A percentile compares a stretch with the other conserved stretches of the same genome.
These are phyloP conservation scores for Cyclura pinguis DNA, from an alignment of 2,797 vertebrate species.

Conservation along the genomic window DNA sequence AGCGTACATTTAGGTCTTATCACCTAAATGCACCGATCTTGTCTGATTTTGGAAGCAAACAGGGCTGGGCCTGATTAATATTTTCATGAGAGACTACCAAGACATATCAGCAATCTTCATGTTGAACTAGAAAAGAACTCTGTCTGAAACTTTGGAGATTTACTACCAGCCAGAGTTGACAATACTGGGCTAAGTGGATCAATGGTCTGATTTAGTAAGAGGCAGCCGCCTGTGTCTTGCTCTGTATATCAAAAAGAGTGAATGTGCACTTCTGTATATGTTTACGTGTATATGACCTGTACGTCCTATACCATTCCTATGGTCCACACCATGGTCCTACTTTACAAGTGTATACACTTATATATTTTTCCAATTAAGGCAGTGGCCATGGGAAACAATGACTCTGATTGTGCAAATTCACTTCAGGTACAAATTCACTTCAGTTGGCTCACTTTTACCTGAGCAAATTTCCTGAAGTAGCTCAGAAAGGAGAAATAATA, in stretches of 20 bases:
- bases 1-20: background rate
- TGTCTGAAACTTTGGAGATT: no score
- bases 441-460: background rate
- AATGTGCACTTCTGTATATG: background rate
- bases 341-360: background rate
- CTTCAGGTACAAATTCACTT: constrained; percentile 4
- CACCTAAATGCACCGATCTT: no score
- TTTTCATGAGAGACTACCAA: no score
- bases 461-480: background rate
- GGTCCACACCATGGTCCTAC: background rate
- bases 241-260: no score
- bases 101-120: no score
- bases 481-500: constrained; percentile 38
- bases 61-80: no score
- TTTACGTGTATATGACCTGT: background rate
- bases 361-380: background rate
- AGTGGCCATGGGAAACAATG: background rate
- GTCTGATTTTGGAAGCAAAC: no score
- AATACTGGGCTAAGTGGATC: no score
- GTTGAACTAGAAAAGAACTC: no score
- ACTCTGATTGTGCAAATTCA: background rate
- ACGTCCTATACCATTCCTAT: background rate
- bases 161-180: no score
- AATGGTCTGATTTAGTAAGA: no score
- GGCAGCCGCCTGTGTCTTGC: no score